Evolutionary conservation across 2,113 vertebrate species (phyloP).

Genomic region (Oceanodroma tethys): DNA sequence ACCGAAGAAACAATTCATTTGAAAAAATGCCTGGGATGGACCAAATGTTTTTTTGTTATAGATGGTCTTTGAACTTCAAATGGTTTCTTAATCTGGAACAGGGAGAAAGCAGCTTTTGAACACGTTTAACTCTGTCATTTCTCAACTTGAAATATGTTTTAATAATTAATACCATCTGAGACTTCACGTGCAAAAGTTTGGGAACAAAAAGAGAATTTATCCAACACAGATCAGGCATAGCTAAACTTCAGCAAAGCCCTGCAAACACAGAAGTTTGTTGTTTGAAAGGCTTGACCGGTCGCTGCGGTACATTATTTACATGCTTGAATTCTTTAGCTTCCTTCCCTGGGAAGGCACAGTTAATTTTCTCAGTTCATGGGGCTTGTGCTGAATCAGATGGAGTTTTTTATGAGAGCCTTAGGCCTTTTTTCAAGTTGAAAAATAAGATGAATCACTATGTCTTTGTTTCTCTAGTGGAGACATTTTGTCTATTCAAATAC

Average conservation of each 20-base stretch:
- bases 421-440: constrained; percentile 17
- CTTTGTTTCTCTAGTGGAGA: constrained; percentile 32
- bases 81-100: not conserved
- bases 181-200: not conserved
- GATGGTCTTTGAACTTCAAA: not conserved
- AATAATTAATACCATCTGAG: not conserved
- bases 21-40: not conserved
- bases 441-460: constrained; percentile 36
- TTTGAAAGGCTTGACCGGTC: not conserved
- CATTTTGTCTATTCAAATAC: constrained; percentile 26
- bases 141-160: not conserved
- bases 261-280: not conserved
- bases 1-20: not conserved
- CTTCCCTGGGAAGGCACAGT: not conserved
- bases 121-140: not conserved
- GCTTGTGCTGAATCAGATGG: constrained; percentile 36
- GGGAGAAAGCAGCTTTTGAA: not conserved
- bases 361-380: not conserved
- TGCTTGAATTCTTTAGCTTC: constrained; percentile 22
- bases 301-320: not conserved
- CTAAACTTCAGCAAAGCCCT: not conserved
- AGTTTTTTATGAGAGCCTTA: constrained; percentile 26
- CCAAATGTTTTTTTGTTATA: not conserved
- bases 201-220: not conserved
- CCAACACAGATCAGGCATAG: not conserved